phyloP scores from a whole-genome alignment of 2,888 invertebrate genomes.

The Desoria tigrina region DNA sequence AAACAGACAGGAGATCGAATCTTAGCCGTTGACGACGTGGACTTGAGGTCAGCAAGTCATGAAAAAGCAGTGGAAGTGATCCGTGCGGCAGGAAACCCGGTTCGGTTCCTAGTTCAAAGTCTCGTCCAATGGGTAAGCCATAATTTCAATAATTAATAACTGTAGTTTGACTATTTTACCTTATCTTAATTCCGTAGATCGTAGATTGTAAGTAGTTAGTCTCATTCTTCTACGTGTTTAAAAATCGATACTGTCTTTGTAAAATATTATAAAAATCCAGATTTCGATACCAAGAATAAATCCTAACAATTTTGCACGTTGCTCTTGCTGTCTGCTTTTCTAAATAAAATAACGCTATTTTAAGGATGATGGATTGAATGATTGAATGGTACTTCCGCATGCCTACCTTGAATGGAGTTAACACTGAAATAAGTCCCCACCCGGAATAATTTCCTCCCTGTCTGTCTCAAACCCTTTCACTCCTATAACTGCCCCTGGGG shows the following conservation, averaged over 20 bases:
- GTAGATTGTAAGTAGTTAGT: background rate
- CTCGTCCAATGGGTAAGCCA: slow-evolving; percentile 71
- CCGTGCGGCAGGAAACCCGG: slow-evolving; percentile 82
- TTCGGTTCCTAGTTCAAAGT: slow-evolving; percentile 86
- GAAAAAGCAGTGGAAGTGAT: slow-evolving; percentile 93
- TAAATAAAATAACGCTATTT: background rate
- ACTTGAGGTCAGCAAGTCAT: slow-evolving; percentile 86
- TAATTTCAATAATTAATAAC: background rate
- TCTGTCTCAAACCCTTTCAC: too few species aligned
- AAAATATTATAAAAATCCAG: too few species aligned
- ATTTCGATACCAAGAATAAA: too few species aligned
- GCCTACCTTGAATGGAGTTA: too few species aligned
- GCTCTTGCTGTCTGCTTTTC: background rate
- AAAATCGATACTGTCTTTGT: too few species aligned
- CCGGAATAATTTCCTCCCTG: too few species aligned
- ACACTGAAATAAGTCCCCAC: too few species aligned
- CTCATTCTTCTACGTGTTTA: background rate
- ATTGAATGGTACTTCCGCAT: too few species aligned
- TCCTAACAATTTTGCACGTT: too few species aligned
- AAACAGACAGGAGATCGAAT: slow-evolving; percentile 83
- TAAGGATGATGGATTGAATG: too few species aligned
- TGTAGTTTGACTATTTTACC: background rate
- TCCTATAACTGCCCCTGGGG: too few species aligned
- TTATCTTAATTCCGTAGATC: background rate
- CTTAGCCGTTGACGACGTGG: slow-evolving; percentile 85